Conservation (phyloP, 1,140 invertebrate species). For the Drosophila ananassae region DNA sequence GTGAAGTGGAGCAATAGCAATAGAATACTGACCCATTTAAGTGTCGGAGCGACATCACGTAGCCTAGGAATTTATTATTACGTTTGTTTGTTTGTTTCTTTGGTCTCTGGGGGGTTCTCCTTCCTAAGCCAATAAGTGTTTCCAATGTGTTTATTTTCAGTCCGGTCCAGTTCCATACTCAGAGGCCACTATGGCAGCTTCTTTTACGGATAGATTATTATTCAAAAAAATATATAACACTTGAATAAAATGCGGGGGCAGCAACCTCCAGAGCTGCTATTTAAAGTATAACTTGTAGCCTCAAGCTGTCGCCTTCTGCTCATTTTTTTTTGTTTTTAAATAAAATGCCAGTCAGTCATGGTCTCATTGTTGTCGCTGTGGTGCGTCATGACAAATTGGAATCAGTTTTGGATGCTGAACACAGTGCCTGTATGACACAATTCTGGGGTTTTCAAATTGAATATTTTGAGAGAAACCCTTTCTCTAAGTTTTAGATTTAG, state of each 20-base stretch:
- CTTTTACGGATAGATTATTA: constrained; percentile 12
- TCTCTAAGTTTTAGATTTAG: neutral
- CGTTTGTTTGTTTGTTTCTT: constrained; percentile 4
- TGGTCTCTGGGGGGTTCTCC: neutral
- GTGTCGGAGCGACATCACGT: constrained; percentile 39
- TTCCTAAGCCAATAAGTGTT: constrained; percentile 58
- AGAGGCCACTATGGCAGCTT: too few species aligned
- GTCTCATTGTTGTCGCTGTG: constrained; percentile 42
- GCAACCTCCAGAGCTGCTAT: constrained; percentile 67
- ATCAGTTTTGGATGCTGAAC: constrained; percentile 26
- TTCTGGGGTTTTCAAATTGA: neutral
- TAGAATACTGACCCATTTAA: constrained; percentile 50
- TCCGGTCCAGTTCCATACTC: too few species aligned
- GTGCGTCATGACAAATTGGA: constrained; percentile 59
- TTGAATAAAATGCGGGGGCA: constrained; percentile 59
- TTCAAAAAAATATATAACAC: constrained; percentile 8
- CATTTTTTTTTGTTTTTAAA: too few species aligned
- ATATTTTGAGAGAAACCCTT: too few species aligned
- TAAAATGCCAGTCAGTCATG: constrained; percentile 38
- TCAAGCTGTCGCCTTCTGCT: constrained; percentile 28
- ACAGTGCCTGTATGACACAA: too few species aligned
- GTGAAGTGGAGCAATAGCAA: constrained; percentile 5
- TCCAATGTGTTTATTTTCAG: constrained; percentile 23
- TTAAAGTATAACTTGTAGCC: constrained; percentile 23
- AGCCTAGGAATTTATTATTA: constrained; percentile 48